Evolutionary conservation across 2,113 vertebrate genomes (phyloP), one percentile per base, ranked within the genome.

Genomic region (Pseudolaguvia tuberculata): DNA sequence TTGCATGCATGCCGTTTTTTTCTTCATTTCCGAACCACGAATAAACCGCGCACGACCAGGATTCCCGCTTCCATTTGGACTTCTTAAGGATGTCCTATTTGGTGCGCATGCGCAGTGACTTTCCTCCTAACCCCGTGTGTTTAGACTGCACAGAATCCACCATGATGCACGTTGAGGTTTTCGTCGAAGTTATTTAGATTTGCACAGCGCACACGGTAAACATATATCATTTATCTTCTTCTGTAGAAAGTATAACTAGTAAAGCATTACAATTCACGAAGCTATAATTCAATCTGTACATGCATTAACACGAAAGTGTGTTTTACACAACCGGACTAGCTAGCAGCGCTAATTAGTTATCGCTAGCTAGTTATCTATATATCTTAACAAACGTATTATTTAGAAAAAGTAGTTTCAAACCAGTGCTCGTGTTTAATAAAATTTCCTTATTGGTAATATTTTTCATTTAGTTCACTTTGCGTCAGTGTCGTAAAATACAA

Each of bases 161-260:
- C 87, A 88, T 89, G 89, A 83, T 83, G 73, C 84, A 83, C 79
- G 83, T 82, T 35, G 81, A 79, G 84, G 81, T 80, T 78, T 76
- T 75, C 79, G 81, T 89, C 87, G 86, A 90, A 72, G 89, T 73
- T 31, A 42, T 76, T 69, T 27, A 76, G 52, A 21, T 9, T 2
- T 29, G 18, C 18, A 1, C 77, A 5, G 8, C 25, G 31, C 4
- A 2, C 21, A 10, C 8, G 66, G 25, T 50, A 74, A 55, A 1
- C 5, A 12, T 0, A 35, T 39, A 35, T 35, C 6, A 35, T 48
- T 6, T 35, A 1, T 21, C 21, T 21, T 12, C 1, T 63, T 20
- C 15, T 58, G 76, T 20, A 73, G 13, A 65, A 27, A 77, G 78
- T 13, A 79, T 84, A 86, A 86, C 83, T 84, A 84, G 82, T 86